A percentile compares a stretch with the other conserved stretches of the same genome.
These are phyloP conservation scores for Canis aureus DNA, from an alignment of 2,113 vertebrate species.

Conservation along the genomic window DNA sequence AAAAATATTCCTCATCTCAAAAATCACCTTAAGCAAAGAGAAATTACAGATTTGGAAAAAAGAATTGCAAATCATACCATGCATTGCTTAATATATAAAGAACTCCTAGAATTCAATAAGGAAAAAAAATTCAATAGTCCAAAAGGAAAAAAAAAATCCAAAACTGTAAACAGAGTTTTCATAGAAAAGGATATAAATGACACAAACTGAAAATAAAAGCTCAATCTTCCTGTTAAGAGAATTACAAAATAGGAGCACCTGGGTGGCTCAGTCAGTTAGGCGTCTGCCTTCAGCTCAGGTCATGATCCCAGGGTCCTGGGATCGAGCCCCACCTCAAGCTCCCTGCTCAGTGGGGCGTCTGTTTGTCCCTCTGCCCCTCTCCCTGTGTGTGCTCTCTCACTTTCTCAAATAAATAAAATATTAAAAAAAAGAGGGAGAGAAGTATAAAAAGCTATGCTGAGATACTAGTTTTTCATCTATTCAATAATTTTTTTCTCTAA, in stretches of 20 bases:
- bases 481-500: not conserved
- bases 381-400: too few relatives aligned
- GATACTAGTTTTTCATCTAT: not conserved
- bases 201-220: not conserved
- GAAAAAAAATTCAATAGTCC: not conserved
- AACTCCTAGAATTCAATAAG: not conserved
- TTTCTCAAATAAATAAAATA: too few relatives aligned
- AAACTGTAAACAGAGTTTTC: conserved; percentile 16
- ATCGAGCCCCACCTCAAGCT: too few relatives aligned
- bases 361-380: too few relatives aligned
- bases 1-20: not conserved
- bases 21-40: not conserved
- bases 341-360: too few relatives aligned
- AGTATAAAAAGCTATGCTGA: conserved; percentile 19
- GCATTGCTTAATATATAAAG: conserved; percentile 9
- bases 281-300: too few relatives aligned
- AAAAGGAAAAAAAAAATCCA: not conserved
- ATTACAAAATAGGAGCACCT: not conserved
- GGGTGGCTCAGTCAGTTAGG: too few relatives aligned
- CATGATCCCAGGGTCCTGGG: too few relatives aligned
- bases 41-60: conserved; percentile 12
- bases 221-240: conserved; percentile 36
- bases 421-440: not conserved
- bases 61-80: not conserved
- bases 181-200: conserved; percentile 18